Conservation (phyloP, 2,797 vertebrate species). For the Lycodopsis pacificus region DNA sequence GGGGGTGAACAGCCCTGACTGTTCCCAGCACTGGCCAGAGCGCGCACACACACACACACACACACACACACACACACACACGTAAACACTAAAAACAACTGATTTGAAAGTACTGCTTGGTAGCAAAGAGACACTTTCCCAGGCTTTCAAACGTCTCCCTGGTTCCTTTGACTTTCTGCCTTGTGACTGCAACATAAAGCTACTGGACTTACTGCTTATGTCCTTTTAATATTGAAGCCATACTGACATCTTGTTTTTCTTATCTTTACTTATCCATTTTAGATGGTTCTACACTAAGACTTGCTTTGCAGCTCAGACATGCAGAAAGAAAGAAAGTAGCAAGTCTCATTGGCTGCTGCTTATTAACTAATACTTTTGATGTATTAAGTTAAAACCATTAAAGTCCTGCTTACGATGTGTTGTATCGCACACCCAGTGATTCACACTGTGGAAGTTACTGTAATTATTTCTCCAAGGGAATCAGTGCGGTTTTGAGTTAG, state of each 20-base stretch:
- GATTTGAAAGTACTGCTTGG: slow-evolving; percentile 6
- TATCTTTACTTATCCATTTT: neutral
- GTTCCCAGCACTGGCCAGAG: slow-evolving; percentile 50
- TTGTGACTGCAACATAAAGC: neutral
- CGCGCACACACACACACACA: slow-evolving; percentile 1
- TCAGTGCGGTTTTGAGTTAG: slow-evolving; percentile 1
- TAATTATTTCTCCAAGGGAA: neutral
- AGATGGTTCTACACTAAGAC: neutral
- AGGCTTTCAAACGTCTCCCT: slow-evolving; percentile 8
- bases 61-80: slow-evolving; percentile 1
- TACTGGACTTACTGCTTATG: neutral
- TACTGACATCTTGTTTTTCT: neutral
- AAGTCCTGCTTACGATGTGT: neutral
- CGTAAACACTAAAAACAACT: neutral
- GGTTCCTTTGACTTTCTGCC: slow-evolving; percentile 3
- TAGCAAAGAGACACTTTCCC: slow-evolving; percentile 13
- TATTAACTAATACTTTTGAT: neutral
- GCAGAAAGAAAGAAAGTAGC: neutral
- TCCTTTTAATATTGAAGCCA: neutral
- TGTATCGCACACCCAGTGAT: neutral
- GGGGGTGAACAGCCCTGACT: slow-evolving; percentile 53
- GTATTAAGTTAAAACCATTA: neutral
- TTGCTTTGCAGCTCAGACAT: neutral
- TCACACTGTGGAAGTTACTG: slow-evolving; percentile 2
- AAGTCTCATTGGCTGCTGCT: neutral